phyloP scores from a whole-genome alignment of 2,888 invertebrate genomes.

The Parapristionchus giblindavisi region DNA sequence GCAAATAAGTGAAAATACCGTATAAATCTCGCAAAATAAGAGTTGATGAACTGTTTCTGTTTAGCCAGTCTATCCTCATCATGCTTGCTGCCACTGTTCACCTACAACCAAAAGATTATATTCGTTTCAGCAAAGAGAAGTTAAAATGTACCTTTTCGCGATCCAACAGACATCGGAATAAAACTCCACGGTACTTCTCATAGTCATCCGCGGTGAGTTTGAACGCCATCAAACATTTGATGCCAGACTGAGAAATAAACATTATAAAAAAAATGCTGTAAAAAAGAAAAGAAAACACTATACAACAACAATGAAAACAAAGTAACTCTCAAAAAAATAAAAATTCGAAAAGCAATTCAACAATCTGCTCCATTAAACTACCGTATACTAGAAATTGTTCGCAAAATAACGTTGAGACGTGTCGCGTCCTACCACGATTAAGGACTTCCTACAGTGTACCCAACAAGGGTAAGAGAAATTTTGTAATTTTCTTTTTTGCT shows the following conservation, averaged over 20 bases:
- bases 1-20: slow-evolving; percentile 39
- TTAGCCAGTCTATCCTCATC: slow-evolving; percentile 39
- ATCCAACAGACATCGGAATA: slow-evolving; percentile 37
- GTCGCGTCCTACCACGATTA: too few species aligned
- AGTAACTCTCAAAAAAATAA: too few species aligned
- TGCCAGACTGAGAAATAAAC: not conserved
- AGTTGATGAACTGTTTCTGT: slow-evolving; percentile 51
- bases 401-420: not conserved
- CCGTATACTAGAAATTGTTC: not conserved
- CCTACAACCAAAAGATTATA: not conserved
- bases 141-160: slow-evolving; percentile 27
- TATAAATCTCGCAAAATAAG: slow-evolving; percentile 53
- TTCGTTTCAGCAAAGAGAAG: not conserved
- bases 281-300: not conserved
- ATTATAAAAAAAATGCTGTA: not conserved
- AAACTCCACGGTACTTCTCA: slow-evolving; percentile 37
- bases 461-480: too few species aligned
- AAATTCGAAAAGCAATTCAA: slow-evolving; percentile 1
- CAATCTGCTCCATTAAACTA: slow-evolving; percentile 4
- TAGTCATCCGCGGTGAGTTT: slow-evolving; percentile 36
- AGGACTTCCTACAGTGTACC: too few species aligned
- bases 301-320: too few species aligned
- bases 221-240: slow-evolving; percentile 18
- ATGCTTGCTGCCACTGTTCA: slow-evolving; percentile 29
- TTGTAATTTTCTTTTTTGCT: too few species aligned